Percentiles rank a stretch among this genome's conserved stretches.
These are phyloP conservation scores for Sphaeridia pumilis DNA, from an alignment of 2,888 invertebrate species.

Conservation along the genomic window DNA sequence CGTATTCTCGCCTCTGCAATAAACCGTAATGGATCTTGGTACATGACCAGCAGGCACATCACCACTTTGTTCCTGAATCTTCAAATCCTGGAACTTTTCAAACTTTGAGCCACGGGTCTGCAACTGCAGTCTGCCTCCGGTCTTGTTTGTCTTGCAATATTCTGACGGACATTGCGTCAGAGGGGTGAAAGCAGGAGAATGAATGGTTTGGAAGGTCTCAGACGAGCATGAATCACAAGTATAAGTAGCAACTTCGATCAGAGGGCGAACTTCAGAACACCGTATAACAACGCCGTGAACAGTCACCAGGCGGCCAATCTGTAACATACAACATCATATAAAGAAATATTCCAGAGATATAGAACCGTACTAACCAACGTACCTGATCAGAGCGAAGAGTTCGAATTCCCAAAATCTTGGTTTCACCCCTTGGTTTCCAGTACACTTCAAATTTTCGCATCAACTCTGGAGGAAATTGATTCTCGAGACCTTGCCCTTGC, in stretches of 20 bases:
- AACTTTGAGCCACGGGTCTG: slow-evolving; percentile 97
- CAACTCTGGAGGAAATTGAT: slow-evolving; percentile 77
- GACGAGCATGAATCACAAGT: slow-evolving; percentile 97
- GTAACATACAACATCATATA: no score
- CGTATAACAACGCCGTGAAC: slow-evolving; percentile 86
- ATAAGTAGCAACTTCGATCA: slow-evolving; percentile 95
- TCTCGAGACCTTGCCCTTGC: slow-evolving; percentile 14
- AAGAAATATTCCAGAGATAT: no score
- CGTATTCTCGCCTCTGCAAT: slow-evolving; percentile 86
- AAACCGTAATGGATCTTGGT: slow-evolving; percentile 80
- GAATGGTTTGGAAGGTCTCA: slow-evolving; percentile 93
- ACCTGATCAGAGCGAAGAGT: slow-evolving; percentile 79
- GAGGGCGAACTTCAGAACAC: slow-evolving; percentile 93
- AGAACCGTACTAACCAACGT: no score
- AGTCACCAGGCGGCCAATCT: slow-evolving; percentile 79
- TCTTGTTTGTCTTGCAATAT: slow-evolving; percentile 75
- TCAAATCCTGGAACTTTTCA: slow-evolving; percentile 94
- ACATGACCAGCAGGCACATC: slow-evolving; percentile 58
- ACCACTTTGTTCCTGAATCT: slow-evolving; percentile 82
- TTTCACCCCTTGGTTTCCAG: slow-evolving; percentile 64
- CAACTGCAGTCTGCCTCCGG: slow-evolving; percentile 82
- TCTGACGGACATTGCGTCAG: slow-evolving; percentile 26
- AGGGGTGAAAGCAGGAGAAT: slow-evolving; percentile 27
- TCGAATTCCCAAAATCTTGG: slow-evolving; percentile 75
- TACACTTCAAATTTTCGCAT: slow-evolving; percentile 94